Base-by-base conservation (phyloP, 2,888 invertebrate genomes). In the Platypus cylindrus region DNA sequence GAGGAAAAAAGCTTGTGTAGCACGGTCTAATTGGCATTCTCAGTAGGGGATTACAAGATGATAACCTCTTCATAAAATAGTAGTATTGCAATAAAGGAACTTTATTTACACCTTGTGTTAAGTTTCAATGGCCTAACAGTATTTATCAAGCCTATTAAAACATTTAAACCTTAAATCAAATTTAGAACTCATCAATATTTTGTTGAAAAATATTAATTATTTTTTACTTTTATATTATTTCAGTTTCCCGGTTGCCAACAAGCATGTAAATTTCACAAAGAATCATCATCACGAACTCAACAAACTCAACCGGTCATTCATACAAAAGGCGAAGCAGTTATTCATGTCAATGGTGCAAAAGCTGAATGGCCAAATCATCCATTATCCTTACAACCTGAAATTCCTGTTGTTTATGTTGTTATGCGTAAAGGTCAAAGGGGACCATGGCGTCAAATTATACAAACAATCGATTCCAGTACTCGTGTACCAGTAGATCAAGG, bases 191-290 rank as follows among this genome's bases (percentile, higher is more conserved):
- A n/a, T n/a, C n/a, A n/a, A n/a, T n/a, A n/a, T n/a, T n/a, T n/a
- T n/a, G n/a, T n/a, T n/a, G n/a, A n/a, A n/a, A n/a, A n/a, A n/a
- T n/a, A n/a, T n/a, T n/a, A n/a, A n/a, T n/a, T n/a, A n/a, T n/a
- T n/a, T n/a, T n/a, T n/a, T n/a, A n/a, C n/a, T n/a, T n/a, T n/a
- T n/a, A n/a, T 38, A 52, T 53, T 48, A 44, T 68, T 65, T 35
- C 71, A 78, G 78, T 75, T 75, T 54, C 73, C 75, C 33, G 78
- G 78, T 31, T 78, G 78, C 58, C 75, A 75, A 59, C 73, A 75
- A 48, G 77, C 78, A 17, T 78, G 78, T 56, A 69, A 73, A 48
- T 78, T 78, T 54, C 77, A 77, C 56, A 67, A 68, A 29, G 74
- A 74, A 59, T 72, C 71, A 16, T 68, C 71, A 25, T 58, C 59